Evolutionary conservation across 1,140 invertebrate species (phyloP).

Genomic region (Probaryconus sp.): DNA sequence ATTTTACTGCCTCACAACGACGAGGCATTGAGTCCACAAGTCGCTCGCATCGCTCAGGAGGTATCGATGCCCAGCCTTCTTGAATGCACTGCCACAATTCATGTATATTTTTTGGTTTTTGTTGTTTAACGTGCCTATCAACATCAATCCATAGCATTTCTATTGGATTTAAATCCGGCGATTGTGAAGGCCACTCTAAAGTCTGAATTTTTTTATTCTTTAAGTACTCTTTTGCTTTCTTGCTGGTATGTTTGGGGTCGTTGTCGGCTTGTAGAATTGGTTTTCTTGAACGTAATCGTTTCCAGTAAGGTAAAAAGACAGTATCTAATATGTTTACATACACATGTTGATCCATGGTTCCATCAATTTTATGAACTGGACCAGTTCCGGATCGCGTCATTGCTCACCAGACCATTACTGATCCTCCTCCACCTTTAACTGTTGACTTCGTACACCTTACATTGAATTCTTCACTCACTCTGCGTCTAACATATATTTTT

Average conservation of each 20-base stretch:
- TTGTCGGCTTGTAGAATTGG: constrained; percentile 64
- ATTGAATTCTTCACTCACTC: constrained; percentile 19
- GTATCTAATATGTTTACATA: constrained; percentile 53
- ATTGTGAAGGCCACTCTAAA: constrained; percentile 64
- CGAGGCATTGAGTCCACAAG: constrained; percentile 55
- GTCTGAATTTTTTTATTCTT: constrained; percentile 42
- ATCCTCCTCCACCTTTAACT: constrained; percentile 39
- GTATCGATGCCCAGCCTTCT: constrained; percentile 35
- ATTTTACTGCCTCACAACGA: constrained; percentile 37
- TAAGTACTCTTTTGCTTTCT: constrained; percentile 44
- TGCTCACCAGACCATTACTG: constrained; percentile 48
- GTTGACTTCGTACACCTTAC: constrained; percentile 50
- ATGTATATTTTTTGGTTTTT: constrained; percentile 34
- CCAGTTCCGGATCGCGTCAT: constrained; percentile 62
- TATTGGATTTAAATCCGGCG: constrained; percentile 68
- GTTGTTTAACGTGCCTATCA: constrained; percentile 14
- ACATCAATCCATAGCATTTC: constrained; percentile 64
- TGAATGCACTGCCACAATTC: constrained; percentile 29
- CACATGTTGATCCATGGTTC: constrained; percentile 17
- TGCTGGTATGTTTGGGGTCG: constrained; percentile 62
- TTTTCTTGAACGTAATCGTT: not conserved
- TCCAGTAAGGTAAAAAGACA: constrained; percentile 47
- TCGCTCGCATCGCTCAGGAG: constrained; percentile 40
- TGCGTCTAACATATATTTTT: constrained; percentile 23
- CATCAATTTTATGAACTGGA: constrained; percentile 61